Evolutionary conservation across 2,888 invertebrate species (phyloP), one percentile per base, ranked within the genome.

Genomic region (Lithophane leautieri): DNA sequence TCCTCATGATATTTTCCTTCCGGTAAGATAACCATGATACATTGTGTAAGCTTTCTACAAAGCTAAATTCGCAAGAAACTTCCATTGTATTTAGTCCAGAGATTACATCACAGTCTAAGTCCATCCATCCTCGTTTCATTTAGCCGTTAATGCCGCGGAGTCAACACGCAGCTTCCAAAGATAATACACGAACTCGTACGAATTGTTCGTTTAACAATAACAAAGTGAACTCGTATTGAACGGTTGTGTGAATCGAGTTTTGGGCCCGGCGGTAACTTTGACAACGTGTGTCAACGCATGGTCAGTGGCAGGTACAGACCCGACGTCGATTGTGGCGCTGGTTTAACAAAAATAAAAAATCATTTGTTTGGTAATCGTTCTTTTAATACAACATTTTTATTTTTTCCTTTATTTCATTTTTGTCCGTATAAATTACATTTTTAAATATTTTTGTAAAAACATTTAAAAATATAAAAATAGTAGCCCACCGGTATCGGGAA

Each of bases 111-210:
- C 19, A 28, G n/a, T 47, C 62, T 19, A 66, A 60, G 47, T 82
- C n/a, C 42, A 78, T 71, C 25, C 12, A 60, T 63, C 50, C 54
- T 60, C 60, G 50, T 60, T 69, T 65, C 69, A 80, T 80, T 71
- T 70, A 81, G 73, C 62, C 58, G 79, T 81, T 81, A 81, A 84
- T 81, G 66, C 67, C 52, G 2, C 16, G 25, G 44, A 73, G 11
- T 79, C 60, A 73, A 70, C 58, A 68, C 14, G 44, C 22, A 63
- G 71, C 62, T 54, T 60, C 73, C 73, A 85, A 78, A 85, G 78
- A 85, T 73, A 78, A 83, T 67, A 78, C 54, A 52, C 47, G 34
- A 70, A 47, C 28, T 67, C 61, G 44, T 28, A 19, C 67, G 28
- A n/a, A 66, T 22, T 16, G 56, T 66, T 60, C 50, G 65, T 66